Evolutionary conservation across 2,888 invertebrate species (phyloP), one percentile per base, ranked within the genome.

Genomic region (Pherbina coryleti): DNA sequence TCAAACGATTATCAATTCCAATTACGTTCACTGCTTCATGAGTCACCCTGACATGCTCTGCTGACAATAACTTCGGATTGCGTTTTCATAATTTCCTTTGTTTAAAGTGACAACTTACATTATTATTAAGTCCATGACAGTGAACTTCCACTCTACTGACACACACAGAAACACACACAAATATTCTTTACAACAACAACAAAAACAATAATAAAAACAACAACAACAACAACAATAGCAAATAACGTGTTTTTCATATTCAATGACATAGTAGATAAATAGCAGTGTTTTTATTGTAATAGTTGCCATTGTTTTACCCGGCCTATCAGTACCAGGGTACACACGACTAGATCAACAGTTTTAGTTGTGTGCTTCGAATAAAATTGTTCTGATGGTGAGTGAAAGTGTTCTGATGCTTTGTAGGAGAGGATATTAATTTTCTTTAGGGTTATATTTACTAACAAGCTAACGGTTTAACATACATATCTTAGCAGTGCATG

Each of bases 81-180:
- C 64, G 51, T 44, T 69, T 76, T 37, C 28, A 57, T 74, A n/a
- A 62, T 28, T 60, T 51, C 34, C 31, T 62, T 70, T 76, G 76
- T 76, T 55, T 70, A 55, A 37, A 17, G 37, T 67, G 49, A 75
- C 69, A 75, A 44, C 37, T 64, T 19, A 22, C 69, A 22, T 22
- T 57, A 69, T 31, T 62, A 60, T 62, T 60, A 44, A 62, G 70
- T 49, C 44, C 76, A 69, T 69, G 76, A 70, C 76, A 76, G 34
- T 76, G 76, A 76, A 76, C 60, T 37, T 64, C 74, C 19, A 28
- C 62, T 44, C 53, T 19, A 34, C 55, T n/a, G 2, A 25, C 51
- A 8, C 3, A 44, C 5, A 44, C 28, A 9, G 25, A 73, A 8
- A n/a, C 5, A 60, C 28, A 71, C 31, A 31, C 19, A 72, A 55